A percentile compares a stretch with the other conserved stretches of the same genome.
phyloP scores from a whole-genome alignment of 2,888 invertebrate species.

The Cephus sareptanus region DNA sequence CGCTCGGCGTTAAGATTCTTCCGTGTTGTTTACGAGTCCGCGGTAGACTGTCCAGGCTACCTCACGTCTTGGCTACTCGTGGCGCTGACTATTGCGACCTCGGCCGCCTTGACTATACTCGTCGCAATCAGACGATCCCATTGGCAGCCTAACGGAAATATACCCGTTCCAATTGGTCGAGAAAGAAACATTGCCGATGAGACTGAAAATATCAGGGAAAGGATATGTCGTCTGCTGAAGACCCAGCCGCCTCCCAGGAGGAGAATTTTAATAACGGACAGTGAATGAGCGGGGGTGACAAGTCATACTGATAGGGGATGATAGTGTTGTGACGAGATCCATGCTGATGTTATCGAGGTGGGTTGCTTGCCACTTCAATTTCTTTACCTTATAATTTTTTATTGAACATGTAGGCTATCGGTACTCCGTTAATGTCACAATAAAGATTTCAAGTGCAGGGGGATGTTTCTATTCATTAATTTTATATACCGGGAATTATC shows the following conservation, averaged over 20 bases:
- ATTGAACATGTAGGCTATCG: too few species aligned
- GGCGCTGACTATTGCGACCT: not conserved
- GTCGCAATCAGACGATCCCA: too few species aligned
- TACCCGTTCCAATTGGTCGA: too few species aligned
- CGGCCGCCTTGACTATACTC: not conserved
- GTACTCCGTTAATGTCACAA: too few species aligned
- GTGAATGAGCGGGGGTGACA: slow-evolving; percentile 36
- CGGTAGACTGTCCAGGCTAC: not conserved
- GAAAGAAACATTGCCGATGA: not conserved
- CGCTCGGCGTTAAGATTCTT: slow-evolving; percentile 20
- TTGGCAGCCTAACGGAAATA: too few species aligned
- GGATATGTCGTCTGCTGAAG: not conserved
- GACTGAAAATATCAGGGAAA: not conserved
- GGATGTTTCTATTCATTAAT: too few species aligned
- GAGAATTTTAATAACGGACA: not conserved
- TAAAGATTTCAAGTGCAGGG: too few species aligned
- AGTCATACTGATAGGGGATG: not conserved
- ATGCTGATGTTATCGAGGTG: too few species aligned
- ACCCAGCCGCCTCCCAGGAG: not conserved
- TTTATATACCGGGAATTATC: too few species aligned
- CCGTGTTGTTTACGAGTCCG: slow-evolving; percentile 16
- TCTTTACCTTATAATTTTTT: too few species aligned
- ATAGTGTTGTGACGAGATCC: slow-evolving; percentile 6
- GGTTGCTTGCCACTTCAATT: too few species aligned
- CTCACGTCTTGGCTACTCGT: not conserved